Base-by-base conservation (phyloP, 2,113 vertebrate genomes). In the Axis porcinus region DNA sequence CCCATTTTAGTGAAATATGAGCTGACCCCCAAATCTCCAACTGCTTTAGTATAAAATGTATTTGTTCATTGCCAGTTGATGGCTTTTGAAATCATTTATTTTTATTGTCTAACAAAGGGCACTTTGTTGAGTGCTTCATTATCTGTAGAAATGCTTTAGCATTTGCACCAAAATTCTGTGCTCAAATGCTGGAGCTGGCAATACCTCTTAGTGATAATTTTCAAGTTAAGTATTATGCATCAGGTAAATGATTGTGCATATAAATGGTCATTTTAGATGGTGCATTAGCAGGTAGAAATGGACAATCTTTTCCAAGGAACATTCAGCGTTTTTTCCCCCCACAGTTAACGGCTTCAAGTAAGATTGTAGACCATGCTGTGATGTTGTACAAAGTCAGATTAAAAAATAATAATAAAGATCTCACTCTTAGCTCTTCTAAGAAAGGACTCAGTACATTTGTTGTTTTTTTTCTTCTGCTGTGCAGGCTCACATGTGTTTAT, bases 101-200 rank as follows among this genome's bases (percentile, higher is more conserved):
- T 98, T 98, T 98, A 98, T 98, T 99, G 98, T 98, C 95, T 98
- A 98, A 98, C 97, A 98, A 96, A 98, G 97, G 98, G 97, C 97
- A 96, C 98, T 98, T 98, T 98, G 98, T 98, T 97, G 98, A 97
- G 98, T 95, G 98, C 95, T 98, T 98, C 97, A 98, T 98, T 98
- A 98, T 92, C 97, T 98, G 95, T 89, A 98, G 98, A 97, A 98
- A 98, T 62, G 78, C 97, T 98, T 98, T 95, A 98, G 95, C 97
- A 96, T 98, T 98, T 98, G 94, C 97, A 97, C 88, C 97, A 78
- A 97, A 98, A 98, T 30, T 95, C 96, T 91, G 93, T 96, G 98
- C 97, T 98, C 98, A 97, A 98, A 98, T 97, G 97, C 97, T 94
- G 85, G 97, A 94, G 74, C 97, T 95, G 94, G 94, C 36, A 43